A percentile compares a stretch with the other conserved stretches of the same genome.
phyloP scores from a whole-genome alignment of 2,888 invertebrate genomes.

The Apeira syringaria region DNA sequence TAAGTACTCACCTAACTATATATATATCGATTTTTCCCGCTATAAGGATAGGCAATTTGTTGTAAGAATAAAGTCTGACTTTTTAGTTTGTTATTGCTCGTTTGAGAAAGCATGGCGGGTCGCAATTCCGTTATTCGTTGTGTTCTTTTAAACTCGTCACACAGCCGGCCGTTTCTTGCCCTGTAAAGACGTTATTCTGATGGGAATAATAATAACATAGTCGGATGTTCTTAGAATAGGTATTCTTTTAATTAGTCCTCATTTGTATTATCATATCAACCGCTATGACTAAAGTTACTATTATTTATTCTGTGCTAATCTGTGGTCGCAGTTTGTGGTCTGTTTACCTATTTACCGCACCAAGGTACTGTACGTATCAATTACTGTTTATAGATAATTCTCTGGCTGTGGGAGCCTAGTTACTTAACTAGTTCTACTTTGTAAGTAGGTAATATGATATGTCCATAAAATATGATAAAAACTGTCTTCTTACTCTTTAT shows the following conservation, averaged over 20 bases:
- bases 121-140: slow-evolving; percentile 64
- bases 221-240: slow-evolving; percentile 23
- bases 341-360: slow-evolving; percentile 31
- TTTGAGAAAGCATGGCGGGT: slow-evolving; percentile 53
- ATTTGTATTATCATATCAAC: slow-evolving; percentile 31
- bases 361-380: slow-evolving; percentile 24
- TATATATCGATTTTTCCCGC: slow-evolving; percentile 54
- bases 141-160: slow-evolving; percentile 64
- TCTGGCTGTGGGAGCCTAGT: no score
- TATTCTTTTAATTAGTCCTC: slow-evolving; percentile 17
- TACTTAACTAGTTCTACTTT: no score
- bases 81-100: no score
- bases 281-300: slow-evolving; percentile 36
- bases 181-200: slow-evolving; percentile 15
- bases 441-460: no score
- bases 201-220: slow-evolving; percentile 34
- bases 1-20: slow-evolving; percentile 49
- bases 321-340: slow-evolving; percentile 40
- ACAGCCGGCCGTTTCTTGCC: slow-evolving; percentile 17
- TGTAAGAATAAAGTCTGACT: no score
- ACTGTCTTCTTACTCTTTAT: no score
- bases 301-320: no score
- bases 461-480: no score
- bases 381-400: slow-evolving; percentile 32
- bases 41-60: slow-evolving; percentile 2